These are phyloP conservation scores for Arvicola amphibius DNA, from an alignment of 2,797 vertebrate genomes.

Conservation along the genomic window DNA sequence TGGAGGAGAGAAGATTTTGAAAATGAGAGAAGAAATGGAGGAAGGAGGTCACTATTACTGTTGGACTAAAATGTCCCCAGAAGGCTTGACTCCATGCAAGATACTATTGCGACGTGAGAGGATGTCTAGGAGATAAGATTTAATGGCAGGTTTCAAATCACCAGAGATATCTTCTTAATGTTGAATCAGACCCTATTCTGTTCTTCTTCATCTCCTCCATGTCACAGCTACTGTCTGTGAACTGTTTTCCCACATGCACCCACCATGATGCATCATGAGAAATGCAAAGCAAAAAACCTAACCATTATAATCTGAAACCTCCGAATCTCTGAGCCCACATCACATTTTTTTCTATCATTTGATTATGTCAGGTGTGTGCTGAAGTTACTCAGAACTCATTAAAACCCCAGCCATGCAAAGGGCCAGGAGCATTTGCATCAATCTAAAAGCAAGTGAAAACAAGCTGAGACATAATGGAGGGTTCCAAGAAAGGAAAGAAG, in stretches of 20 bases:
- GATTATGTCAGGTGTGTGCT: background rate
- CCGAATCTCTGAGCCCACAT: background rate
- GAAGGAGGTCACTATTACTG: background rate
- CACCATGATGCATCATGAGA: too few species aligned
- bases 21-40: background rate
- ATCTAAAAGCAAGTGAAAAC: background rate
- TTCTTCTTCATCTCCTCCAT: background rate
- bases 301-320: background rate
- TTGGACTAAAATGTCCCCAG: background rate
- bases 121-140: background rate
- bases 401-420: background rate
- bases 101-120: background rate
- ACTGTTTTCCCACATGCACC: background rate
- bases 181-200: background rate
- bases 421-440: background rate
- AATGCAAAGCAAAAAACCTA: background rate
- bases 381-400: background rate
- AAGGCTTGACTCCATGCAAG: background rate
- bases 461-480: background rate
- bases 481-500: conserved; percentile 14
- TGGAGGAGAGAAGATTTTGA: background rate
- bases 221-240: background rate
- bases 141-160: background rate
- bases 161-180: background rate
- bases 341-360: background rate